Conservation (phyloP, 2,888 invertebrate genomes). For the Euphydryas editha region DNA sequence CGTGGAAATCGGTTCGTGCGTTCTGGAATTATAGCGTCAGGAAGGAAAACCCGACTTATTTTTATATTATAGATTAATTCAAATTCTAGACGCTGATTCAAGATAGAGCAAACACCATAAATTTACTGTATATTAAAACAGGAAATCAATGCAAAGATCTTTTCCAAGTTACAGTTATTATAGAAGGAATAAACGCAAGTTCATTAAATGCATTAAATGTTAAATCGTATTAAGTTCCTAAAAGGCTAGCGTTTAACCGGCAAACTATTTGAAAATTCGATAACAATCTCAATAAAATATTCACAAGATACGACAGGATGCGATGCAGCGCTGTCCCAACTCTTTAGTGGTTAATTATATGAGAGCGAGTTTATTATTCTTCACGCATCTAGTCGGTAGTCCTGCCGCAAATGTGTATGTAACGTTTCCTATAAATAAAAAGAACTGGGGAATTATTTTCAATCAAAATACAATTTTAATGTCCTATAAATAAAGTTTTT, state of each 20-base stretch:
- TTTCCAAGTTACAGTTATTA: not conserved
- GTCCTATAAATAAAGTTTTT: conserved; percentile 10
- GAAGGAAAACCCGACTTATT: no score
- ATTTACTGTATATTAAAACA: not conserved
- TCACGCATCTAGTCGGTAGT: conserved; percentile 59
- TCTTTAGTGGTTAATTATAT: conserved; percentile 53
- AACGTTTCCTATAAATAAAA: conserved; percentile 12
- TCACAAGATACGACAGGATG: conserved; percentile 50
- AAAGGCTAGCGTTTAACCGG: conserved; percentile 19
- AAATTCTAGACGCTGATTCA: no score
- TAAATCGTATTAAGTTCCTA: conserved; percentile 20
- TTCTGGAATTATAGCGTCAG: no score
- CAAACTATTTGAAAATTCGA: conserved; percentile 39
- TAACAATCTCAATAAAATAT: conserved; percentile 51
- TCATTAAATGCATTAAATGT: conserved; percentile 20
- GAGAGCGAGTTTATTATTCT: conserved; percentile 60
- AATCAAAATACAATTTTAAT: conserved; percentile 23
- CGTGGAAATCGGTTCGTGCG: no score
- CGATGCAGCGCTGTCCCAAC: conserved; percentile 42
- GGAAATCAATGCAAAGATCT: not conserved
- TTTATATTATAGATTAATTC: no score
- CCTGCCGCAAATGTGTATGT: conserved; percentile 54
- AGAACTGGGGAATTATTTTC: not conserved
- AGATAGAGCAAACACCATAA: not conserved
- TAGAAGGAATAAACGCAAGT: not conserved